Conservation (phyloP, 2,113 vertebrate species). For the Proterorhinus semilunaris region DNA sequence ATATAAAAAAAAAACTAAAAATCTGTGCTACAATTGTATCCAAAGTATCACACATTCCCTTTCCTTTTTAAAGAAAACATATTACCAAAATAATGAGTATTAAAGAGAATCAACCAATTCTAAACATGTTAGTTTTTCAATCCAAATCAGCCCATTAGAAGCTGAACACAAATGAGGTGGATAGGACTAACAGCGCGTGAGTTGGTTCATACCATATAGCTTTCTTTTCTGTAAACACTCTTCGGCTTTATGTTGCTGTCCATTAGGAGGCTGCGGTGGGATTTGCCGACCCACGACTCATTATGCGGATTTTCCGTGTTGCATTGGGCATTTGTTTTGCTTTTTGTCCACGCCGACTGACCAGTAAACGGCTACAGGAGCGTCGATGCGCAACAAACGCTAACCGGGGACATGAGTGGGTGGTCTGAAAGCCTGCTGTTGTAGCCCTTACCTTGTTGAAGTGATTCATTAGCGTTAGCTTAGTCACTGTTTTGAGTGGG, state of each 20-base stretch:
- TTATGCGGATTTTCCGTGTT: constrained; percentile 54
- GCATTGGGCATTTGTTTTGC: constrained; percentile 33
- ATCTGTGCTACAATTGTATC: too few relatives aligned
- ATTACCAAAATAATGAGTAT: background rate
- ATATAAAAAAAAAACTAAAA: background rate
- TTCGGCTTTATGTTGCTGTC: background rate
- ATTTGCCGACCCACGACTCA: constrained; percentile 60
- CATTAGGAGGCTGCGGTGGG: constrained; percentile 39
- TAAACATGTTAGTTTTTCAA: background rate
- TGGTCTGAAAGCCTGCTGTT: constrained; percentile 42
- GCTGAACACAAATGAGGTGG: background rate
- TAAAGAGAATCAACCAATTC: background rate
- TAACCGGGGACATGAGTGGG: constrained; percentile 49
- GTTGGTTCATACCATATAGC: background rate
- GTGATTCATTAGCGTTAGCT: constrained; percentile 46
- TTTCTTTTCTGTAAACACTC: constrained; percentile 15
- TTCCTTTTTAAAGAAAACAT: too few relatives aligned
- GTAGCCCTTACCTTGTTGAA: constrained; percentile 36
- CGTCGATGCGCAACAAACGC: constrained; percentile 47
- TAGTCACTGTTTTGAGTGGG: constrained; percentile 19
- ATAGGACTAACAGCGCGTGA: background rate
- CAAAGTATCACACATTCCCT: background rate
- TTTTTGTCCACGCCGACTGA: constrained; percentile 27
- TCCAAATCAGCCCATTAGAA: background rate
- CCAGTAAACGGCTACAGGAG: constrained; percentile 54